Conservation (phyloP, 2,113 vertebrate species). For the Hippolais icterina region DNA sequence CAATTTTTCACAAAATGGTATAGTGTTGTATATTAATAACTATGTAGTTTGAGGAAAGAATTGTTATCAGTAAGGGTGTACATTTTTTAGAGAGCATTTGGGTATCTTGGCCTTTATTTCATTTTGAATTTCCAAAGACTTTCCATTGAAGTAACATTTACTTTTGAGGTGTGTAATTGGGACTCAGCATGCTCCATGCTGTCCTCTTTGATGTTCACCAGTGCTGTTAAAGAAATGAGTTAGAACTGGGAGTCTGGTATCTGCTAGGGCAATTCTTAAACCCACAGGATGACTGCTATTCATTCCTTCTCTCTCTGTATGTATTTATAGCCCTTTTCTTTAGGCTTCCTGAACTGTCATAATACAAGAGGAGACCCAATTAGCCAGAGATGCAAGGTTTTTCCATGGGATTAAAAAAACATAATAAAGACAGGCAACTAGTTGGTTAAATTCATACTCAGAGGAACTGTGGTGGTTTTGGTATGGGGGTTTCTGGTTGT, state of each 20-base stretch:
- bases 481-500: neutral
- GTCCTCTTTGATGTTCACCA: conserved; percentile 66
- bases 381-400: conserved; percentile 16
- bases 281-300: neutral
- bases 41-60: neutral
- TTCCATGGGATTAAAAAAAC: neutral
- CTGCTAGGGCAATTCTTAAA: conserved; percentile 60
- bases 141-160: conserved; percentile 64
- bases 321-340: neutral
- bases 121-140: conserved; percentile 59
- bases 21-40: neutral
- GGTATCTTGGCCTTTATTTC: conserved; percentile 38
- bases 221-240: conserved; percentile 66
- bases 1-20: neutral
- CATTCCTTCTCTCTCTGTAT: neutral
- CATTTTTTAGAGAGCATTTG: conserved; percentile 34
- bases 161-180: conserved; percentile 70
- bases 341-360: neutral
- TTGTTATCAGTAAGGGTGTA: neutral
- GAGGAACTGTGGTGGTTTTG: neutral
- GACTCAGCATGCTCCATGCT: conserved; percentile 50
- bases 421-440: neutral
- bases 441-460: neutral
- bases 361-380: conserved; percentile 22
- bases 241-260: conserved; percentile 43